Evolutionary conservation across 1,140 invertebrate genomes (phyloP), one percentile per base, ranked within the genome.

Genomic region (Elymnias hypermnestra): DNA sequence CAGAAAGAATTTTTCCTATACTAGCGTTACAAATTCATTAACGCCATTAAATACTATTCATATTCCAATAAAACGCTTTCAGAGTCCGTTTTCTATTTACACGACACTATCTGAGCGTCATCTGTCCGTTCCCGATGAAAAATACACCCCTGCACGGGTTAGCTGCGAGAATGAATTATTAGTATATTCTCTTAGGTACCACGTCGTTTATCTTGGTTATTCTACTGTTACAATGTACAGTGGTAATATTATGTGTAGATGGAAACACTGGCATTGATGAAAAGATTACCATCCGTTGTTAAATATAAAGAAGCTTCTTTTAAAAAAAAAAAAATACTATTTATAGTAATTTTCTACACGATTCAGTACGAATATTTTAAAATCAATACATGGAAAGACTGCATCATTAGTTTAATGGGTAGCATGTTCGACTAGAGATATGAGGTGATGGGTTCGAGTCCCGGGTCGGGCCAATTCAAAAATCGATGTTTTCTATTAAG

Each of bases 71-170:
- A 28, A 21, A 42, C 41, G 26, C 33, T 26, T 40, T 46, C 42
- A 21, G 21, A 23, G 38, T 40, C 40, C 40, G 35, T 37, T 46
- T 55, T 50, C 53, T 50, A 50, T 55, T 55, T 31, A 25, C 21
- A 26, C 53, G 42, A 46, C 36, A 49, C 45, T 44, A 49, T 53
- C 44, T 40, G 21, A 2, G 9, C 40, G 28, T 12, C 40, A 49
- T 50, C 31, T 44, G 36, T 37, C 35, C 33, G 43, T 22, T 39
- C 21, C 10, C 23, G 22, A 39, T 54, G 42, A 56, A 56, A 44
- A 56, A 37, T 46, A 46, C 41, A 51, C 53, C 42, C 46, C 38
- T 50, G 19, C 31, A 38, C 38, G 18, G 17, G 39, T 50, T 50
- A 42, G 41, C 31, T 40, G 5, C 41, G 35, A 42, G 12, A 42